Conservation (phyloP, 2,113 vertebrate species). For the Elephas maximus region DNA sequence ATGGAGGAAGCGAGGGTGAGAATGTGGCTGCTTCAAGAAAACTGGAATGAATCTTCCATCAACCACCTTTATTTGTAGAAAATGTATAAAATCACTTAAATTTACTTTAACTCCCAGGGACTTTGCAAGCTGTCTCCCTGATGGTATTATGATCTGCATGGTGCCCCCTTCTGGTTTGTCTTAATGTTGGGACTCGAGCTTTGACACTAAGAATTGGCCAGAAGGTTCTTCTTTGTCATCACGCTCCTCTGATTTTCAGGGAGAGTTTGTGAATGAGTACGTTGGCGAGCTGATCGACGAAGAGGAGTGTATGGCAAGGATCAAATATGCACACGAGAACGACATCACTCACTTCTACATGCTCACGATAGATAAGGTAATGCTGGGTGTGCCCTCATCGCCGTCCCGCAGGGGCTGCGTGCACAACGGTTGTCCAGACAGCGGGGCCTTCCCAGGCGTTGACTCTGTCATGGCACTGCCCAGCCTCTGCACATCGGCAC, state of each 20-base stretch:
- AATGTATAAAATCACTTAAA: not conserved
- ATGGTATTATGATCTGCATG: rapidly evolving
- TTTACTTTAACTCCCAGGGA: rapidly evolving
- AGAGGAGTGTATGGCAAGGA: slow-evolving; percentile 97
- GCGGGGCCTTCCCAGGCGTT: too few species aligned
- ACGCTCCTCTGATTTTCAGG: slow-evolving; percentile 87
- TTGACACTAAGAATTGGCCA: not conserved
- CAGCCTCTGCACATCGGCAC: too few species aligned
- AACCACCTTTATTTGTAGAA: not conserved
- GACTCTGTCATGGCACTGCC: too few species aligned
- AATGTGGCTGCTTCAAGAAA: not conserved
- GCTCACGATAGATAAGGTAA: slow-evolving; percentile 99
- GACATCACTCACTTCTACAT: slow-evolving; percentile 99
- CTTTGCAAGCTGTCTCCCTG: rapidly evolving
- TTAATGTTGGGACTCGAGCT: rapidly evolving
- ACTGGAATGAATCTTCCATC: rapidly evolving
- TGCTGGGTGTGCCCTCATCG: not conserved
- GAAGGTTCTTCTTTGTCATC: slow-evolving; percentile 33
- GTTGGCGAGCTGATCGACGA: slow-evolving; percentile 98
- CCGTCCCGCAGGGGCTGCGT: too few species aligned
- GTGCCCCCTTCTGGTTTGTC: not conserved
- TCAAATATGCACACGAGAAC: slow-evolving; percentile 96
- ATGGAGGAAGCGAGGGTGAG: not conserved
- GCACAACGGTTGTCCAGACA: too few species aligned
- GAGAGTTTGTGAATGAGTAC: slow-evolving; percentile 99